Conservation (phyloP, 2,888 invertebrate genomes). For the Cephus runcator region DNA sequence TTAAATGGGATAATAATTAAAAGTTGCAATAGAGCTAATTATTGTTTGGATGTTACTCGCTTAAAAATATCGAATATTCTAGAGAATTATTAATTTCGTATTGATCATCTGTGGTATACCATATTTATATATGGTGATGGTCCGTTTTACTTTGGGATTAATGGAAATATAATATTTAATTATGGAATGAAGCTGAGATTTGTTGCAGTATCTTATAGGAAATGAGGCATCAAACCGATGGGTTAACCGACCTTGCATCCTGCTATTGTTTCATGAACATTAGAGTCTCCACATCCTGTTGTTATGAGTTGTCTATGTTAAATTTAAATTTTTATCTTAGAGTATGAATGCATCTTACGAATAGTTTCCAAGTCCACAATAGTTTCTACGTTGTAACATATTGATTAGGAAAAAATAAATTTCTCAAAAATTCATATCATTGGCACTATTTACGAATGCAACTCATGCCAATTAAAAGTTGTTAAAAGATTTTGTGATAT, state of each 20-base stretch:
- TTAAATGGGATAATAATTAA: background rate
- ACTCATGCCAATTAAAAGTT: background rate
- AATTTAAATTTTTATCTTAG: background rate
- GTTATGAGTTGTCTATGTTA: background rate
- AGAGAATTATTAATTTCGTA: background rate
- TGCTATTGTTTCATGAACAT: constrained; percentile 2
- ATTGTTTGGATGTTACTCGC: background rate
- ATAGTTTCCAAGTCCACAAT: background rate
- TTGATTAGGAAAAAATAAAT: too few relatives aligned
- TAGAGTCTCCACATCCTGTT: background rate
- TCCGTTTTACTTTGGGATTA: background rate
- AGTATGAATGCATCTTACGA: background rate
- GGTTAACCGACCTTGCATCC: constrained; percentile 4
- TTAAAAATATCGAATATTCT: background rate
- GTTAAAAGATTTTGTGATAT: background rate
- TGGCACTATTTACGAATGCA: background rate
- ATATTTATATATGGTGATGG: background rate
- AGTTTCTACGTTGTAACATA: background rate
- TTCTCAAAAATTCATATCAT: too few relatives aligned
- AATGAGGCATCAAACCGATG: constrained; percentile 4
- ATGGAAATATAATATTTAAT: background rate
- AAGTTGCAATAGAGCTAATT: background rate
- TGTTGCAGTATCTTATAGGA: background rate
- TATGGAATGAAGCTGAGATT: background rate
- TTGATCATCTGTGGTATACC: background rate